Evolutionary conservation across 2,888 invertebrate species (phyloP).

Genomic region (Eupithecia tripunctaria): DNA sequence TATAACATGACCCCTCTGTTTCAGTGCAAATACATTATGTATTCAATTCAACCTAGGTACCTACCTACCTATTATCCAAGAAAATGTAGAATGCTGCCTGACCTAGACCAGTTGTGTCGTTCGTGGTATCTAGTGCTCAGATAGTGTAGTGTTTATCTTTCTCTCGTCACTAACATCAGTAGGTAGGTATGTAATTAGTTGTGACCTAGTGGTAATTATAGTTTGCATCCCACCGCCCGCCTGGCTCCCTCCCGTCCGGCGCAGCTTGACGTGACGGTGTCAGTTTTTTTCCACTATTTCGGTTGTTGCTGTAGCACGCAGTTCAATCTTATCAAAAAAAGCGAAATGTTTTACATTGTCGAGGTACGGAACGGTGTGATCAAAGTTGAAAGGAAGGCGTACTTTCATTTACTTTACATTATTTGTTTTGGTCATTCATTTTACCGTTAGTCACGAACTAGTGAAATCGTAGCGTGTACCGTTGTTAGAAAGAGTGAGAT

Average conservation of each 20-base stretch:
- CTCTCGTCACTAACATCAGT: slow-evolving; percentile 34
- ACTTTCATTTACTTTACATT: slow-evolving; percentile 71
- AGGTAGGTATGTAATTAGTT: slow-evolving; percentile 51
- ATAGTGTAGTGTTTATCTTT: slow-evolving; percentile 39
- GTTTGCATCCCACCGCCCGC: slow-evolving; percentile 48
- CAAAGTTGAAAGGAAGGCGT: slow-evolving; percentile 41
- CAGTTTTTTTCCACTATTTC: slow-evolving; percentile 47
- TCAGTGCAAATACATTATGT: slow-evolving; percentile 11
- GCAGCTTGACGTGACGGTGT: slow-evolving; percentile 37
- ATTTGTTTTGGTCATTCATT: slow-evolving; percentile 67
- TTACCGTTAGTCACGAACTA: slow-evolving; percentile 65
- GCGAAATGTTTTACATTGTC: not conserved
- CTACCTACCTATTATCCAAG: not conserved
- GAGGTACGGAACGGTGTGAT: slow-evolving; percentile 47
- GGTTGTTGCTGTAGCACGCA: not conserved
- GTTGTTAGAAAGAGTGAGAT: slow-evolving; percentile 64
- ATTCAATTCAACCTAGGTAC: slow-evolving; percentile 3
- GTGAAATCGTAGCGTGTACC: slow-evolving; percentile 48
- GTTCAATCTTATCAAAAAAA: slow-evolving; percentile 10
- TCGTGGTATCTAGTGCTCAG: slow-evolving; percentile 37
- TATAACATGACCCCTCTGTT: slow-evolving; percentile 24
- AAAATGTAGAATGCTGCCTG: slow-evolving; percentile 11
- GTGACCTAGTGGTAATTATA: slow-evolving; percentile 62
- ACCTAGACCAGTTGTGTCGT: slow-evolving; percentile 36
- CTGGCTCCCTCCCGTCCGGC: slow-evolving; percentile 34